Conservation (phyloP, 2,888 invertebrate species). For the Alsophila aescularia region DNA sequence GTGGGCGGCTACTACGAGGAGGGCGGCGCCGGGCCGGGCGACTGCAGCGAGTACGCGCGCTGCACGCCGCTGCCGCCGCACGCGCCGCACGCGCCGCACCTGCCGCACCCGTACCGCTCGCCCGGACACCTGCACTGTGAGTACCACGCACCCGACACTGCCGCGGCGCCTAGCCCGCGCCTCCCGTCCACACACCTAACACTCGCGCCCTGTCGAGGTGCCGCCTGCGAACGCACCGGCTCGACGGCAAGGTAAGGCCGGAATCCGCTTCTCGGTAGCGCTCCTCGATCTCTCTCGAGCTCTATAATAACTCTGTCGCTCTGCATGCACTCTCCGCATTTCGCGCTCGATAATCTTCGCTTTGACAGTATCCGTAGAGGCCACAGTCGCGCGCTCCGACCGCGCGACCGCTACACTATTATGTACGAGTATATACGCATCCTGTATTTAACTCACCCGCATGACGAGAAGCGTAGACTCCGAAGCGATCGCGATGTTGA, state of each 20-base stretch:
- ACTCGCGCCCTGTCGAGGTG: not conserved
- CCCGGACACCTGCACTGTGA: constrained; percentile 73
- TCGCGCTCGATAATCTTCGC: constrained; percentile 39
- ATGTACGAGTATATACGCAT: constrained; percentile 30
- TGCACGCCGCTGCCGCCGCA: constrained; percentile 58
- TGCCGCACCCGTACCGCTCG: constrained; percentile 43
- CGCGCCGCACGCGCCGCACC: constrained; percentile 47
- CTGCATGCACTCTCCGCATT: constrained; percentile 38
- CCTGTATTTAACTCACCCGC: constrained; percentile 20
- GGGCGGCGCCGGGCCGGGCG: constrained; percentile 65
- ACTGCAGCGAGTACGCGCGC: constrained; percentile 76
- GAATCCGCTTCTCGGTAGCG: constrained; percentile 4
- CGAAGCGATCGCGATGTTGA: not conserved
- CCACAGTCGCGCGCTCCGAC: constrained; percentile 28
- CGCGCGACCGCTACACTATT: constrained; percentile 30
- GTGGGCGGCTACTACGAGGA: constrained; percentile 83
- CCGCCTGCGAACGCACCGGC: not conserved
- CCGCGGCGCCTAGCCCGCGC: not conserved
- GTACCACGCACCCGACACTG: constrained; percentile 46
- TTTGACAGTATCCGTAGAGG: constrained; percentile 35
- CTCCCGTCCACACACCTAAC: not conserved
- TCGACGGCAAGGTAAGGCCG: constrained; percentile 15
- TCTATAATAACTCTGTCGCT: constrained; percentile 35
- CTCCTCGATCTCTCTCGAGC: constrained; percentile 1
- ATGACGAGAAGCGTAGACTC: constrained; percentile 14